Evolutionary conservation across 2,113 vertebrate genomes (phyloP), one percentile per base, ranked within the genome.

Genomic region (Myotis yumanensis): DNA sequence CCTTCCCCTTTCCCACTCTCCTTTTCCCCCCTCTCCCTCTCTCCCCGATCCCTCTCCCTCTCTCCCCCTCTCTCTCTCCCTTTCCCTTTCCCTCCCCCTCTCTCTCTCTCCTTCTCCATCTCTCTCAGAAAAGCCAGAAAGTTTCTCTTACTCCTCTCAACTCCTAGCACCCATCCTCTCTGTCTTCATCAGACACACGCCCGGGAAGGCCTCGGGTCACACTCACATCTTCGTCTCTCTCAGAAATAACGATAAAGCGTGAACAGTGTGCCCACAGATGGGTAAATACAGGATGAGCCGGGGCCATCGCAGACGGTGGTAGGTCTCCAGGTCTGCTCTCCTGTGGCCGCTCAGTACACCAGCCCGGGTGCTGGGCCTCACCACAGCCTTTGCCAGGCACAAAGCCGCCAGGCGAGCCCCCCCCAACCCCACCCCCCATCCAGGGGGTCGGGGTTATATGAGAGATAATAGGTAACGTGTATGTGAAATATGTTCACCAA

Each of bases 1-100:
- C 4, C 6, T 10, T 7, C 2, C 10, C 46, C 46, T 10, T 7
- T 10, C 46, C 9, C 43, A 10, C 43, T 8, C 6, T 6, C 43
- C 8, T 43, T 8, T 1, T 43, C 43, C 43, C 43, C 5, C 43
- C 8, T 43, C 43, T 8, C 5, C 5, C 43, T 43, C 6, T 8
- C 43, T 43, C 43, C n/a, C n/a, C n/a, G n/a, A n/a, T 43, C 43
- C 43, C n/a, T n/a, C n/a, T n/a, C 43, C 8, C 5, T 43, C 43
- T 46, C 43, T 7, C 43, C 43, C 43, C 43, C 7, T 46, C 43
- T 7, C 43, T 54, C 4, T 54, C 52, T 1, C 7, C 16, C 18
- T 9, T 20, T 17, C 4, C 18, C 17, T 6, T 6, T 7, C 52
- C 18, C 17, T 12, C 7, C 18, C 12, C 48, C 48, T 51, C 48